phyloP scores from a whole-genome alignment of 2,888 invertebrate genomes.

The Cerastis leucographa region DNA sequence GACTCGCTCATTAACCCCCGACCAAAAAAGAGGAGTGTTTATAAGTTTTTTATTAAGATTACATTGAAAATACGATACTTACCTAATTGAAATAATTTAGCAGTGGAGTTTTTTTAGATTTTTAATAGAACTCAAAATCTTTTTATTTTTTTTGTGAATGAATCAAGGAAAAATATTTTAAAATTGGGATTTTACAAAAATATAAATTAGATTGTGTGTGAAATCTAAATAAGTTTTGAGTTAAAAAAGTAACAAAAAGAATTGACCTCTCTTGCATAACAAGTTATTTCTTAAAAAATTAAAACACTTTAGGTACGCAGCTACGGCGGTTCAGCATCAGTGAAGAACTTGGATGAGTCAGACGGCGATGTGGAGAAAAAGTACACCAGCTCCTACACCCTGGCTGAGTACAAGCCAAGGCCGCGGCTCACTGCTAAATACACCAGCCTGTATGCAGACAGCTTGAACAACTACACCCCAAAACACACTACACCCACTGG shows the following conservation, averaged over 20 bases:
- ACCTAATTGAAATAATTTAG: background rate
- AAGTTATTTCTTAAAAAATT: too few relatives aligned
- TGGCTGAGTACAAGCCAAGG: slow-evolving; percentile 82
- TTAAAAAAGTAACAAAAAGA: too few relatives aligned
- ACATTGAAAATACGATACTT: background rate
- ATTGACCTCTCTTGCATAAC: too few relatives aligned
- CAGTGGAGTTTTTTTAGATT: background rate
- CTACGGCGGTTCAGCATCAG: slow-evolving; percentile 86
- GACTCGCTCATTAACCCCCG: too few relatives aligned
- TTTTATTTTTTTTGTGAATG: too few relatives aligned
- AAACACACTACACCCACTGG: slow-evolving; percentile 56
- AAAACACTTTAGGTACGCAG: too few relatives aligned
- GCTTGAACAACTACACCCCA: slow-evolving; percentile 82
- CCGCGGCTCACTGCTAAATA: slow-evolving; percentile 87
- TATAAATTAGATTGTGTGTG: too few relatives aligned
- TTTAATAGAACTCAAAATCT: too few relatives aligned
- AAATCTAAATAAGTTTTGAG: too few relatives aligned
- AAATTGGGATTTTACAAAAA: too few relatives aligned
- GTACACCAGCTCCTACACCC: slow-evolving; percentile 76
- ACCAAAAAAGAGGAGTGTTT: too few relatives aligned
- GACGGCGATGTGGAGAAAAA: slow-evolving; percentile 87
- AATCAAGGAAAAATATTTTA: too few relatives aligned
- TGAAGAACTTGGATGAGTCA: slow-evolving; percentile 88
- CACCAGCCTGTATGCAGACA: slow-evolving; percentile 85
- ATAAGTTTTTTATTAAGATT: background rate